Percentiles rank a stretch among this genome's conserved stretches.
Evolutionary conservation across 1,140 invertebrate genomes (phyloP).

Genomic region (Trachymyrmex cornetzi): DNA sequence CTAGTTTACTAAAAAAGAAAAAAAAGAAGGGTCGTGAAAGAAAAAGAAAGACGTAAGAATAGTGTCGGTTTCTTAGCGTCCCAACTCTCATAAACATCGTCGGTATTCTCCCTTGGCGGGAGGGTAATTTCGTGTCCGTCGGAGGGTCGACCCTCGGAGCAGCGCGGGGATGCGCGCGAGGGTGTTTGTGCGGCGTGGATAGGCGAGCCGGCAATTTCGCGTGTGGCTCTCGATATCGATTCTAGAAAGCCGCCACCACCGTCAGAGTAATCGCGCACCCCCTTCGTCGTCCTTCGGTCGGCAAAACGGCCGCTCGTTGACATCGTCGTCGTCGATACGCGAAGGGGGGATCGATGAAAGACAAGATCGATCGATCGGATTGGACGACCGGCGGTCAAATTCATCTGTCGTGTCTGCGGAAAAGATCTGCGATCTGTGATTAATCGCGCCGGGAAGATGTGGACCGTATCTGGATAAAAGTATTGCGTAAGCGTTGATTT

Average conservation of each 20-base stretch:
- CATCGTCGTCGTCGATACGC: constrained; percentile 29
- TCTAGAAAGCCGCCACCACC: constrained; percentile 59
- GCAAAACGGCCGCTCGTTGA: constrained; percentile 31
- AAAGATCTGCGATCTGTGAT: constrained; percentile 1
- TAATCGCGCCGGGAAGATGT: constrained; percentile 29
- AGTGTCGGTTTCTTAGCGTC: neutral
- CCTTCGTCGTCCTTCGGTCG: constrained; percentile 40
- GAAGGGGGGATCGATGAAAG: constrained; percentile 43
- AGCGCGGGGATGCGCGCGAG: constrained; percentile 46
- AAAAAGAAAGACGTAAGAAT: neutral
- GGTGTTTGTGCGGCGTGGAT: constrained; percentile 51
- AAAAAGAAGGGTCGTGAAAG: neutral
- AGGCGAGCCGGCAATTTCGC: constrained; percentile 57
- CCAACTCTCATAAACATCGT: constrained; percentile 16
- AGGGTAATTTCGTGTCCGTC: constrained; percentile 46
- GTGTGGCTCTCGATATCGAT: constrained; percentile 69
- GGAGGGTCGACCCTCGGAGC: constrained; percentile 10
- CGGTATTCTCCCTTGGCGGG: constrained; percentile 16
- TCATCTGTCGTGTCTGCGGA: neutral
- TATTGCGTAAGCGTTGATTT: constrained; percentile 1
- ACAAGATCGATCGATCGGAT: constrained; percentile 32
- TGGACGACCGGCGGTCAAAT: neutral
- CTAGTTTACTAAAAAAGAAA: neutral
- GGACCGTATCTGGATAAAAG: constrained; percentile 33
- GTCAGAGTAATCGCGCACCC: constrained; percentile 49